Percentiles rank a stretch among this genome's conserved stretches.
Conservation (phyloP, 2,797 vertebrate genomes). For the Argentina silus region DNA sequence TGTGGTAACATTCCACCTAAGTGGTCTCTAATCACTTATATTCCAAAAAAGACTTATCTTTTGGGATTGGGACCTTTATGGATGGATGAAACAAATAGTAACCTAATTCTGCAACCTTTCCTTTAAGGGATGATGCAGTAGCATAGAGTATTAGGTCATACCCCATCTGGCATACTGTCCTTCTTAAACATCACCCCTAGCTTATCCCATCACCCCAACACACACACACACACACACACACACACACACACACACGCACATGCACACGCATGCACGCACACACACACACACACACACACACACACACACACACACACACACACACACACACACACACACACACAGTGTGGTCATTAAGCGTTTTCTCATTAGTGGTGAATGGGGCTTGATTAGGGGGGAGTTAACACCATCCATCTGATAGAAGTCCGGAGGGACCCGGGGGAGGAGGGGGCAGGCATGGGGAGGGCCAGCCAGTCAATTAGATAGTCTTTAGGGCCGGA, state of each 20-base stretch:
- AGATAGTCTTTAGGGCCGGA: slow-evolving; percentile 70
- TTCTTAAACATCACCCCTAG: not conserved
- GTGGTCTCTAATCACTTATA: too few species aligned
- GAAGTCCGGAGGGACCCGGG: slow-evolving; percentile 66
- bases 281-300: slow-evolving; percentile 26
- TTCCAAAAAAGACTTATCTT: too few species aligned
- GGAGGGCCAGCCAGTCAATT: slow-evolving; percentile 76
- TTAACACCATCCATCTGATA: slow-evolving; percentile 74
- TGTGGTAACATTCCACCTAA: too few species aligned
- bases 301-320: slow-evolving; percentile 37
- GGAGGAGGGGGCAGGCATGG: slow-evolving; percentile 53
- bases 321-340: slow-evolving; percentile 16
- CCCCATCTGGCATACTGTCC: not conserved
- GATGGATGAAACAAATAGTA: too few species aligned
- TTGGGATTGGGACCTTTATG: too few species aligned
- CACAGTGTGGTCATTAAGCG: slow-evolving; percentile 66
- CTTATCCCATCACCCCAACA: slow-evolving; percentile 42
- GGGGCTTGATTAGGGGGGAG: slow-evolving; percentile 71
- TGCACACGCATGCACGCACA: slow-evolving; percentile 15
- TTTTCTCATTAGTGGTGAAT: slow-evolving; percentile 76
- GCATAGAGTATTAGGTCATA: not conserved
- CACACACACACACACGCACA: slow-evolving; percentile 26
- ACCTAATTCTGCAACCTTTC: too few species aligned
- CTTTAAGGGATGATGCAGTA: not conserved
- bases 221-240: slow-evolving; percentile 13